Conservation (phyloP, 2,797 vertebrate genomes). For the Acanthis flammea region DNA sequence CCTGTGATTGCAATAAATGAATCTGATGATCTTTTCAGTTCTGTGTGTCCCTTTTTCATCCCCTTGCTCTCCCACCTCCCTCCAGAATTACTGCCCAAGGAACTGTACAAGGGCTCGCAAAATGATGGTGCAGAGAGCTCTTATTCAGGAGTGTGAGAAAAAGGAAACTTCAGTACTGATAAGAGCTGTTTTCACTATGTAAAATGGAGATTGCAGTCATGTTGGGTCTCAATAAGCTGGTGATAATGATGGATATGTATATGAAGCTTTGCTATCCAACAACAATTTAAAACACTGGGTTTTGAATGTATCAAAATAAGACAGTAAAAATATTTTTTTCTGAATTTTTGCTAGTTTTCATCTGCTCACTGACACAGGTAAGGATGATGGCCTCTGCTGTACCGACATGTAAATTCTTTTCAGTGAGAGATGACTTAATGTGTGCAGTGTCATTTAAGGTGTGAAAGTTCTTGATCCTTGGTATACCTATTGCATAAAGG, state of each 20-base stretch:
- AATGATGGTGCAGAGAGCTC: neutral
- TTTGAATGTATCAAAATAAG: neutral
- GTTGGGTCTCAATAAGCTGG: neutral
- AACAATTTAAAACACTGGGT: neutral
- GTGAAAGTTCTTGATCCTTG: neutral
- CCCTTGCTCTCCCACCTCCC: fast-evolving
- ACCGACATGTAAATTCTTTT: neutral
- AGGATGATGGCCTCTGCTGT: neutral
- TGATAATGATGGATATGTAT: neutral
- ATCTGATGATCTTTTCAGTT: neutral
- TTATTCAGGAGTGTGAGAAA: neutral
- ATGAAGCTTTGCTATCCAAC: neutral
- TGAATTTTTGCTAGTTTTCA: neutral
- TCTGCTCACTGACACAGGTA: neutral
- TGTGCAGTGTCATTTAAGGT: neutral
- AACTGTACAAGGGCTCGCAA: neutral
- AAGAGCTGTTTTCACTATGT: neutral
- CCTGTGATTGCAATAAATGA: neutral
- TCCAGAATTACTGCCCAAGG: neutral
- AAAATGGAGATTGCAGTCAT: neutral
- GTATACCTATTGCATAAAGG: neutral
- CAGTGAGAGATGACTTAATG: neutral
- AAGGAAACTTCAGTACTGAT: neutral
- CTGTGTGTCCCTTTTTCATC: fast-evolving
- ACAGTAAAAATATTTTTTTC: neutral